phyloP scores from a whole-genome alignment of 2,797 vertebrate genomes.

The Molossus alvarezi region DNA sequence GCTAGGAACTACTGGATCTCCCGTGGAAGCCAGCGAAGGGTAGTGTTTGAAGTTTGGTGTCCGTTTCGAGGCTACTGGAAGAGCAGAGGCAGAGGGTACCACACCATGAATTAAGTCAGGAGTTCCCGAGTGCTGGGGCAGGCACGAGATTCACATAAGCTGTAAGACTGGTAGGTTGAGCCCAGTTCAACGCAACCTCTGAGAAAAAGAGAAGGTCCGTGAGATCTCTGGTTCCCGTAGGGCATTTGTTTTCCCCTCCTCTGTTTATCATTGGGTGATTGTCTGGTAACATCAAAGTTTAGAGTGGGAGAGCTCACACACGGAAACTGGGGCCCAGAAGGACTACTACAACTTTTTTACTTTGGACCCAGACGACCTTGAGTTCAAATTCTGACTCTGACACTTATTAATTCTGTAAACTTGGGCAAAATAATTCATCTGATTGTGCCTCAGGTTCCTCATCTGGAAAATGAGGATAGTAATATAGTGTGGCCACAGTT shows the following conservation, averaged over 20 bases:
- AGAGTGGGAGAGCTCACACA: background rate
- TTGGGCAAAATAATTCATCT: constrained; percentile 20
- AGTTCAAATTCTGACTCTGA: constrained; percentile 45
- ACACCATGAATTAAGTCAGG: background rate
- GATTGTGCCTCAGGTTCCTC: background rate
- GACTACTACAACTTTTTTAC: background rate
- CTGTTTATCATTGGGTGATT: background rate
- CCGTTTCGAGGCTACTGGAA: constrained; percentile 1
- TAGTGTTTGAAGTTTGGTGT: background rate
- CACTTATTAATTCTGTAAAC: background rate
- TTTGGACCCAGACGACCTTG: background rate
- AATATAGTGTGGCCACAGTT: background rate
- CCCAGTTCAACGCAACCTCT: background rate
- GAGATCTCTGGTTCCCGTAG: background rate
- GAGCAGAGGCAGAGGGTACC: background rate
- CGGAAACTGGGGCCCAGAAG: background rate
- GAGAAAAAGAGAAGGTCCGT: background rate
- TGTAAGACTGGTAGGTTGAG: background rate
- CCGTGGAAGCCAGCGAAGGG: background rate
- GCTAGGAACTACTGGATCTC: background rate
- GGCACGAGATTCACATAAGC: background rate
- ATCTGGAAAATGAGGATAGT: background rate
- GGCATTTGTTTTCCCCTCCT: background rate
- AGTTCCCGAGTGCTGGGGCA: background rate
- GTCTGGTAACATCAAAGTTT: background rate